phyloP scores from a whole-genome alignment of 1,140 invertebrate genomes.

The Meloidogyne exigua region DNA sequence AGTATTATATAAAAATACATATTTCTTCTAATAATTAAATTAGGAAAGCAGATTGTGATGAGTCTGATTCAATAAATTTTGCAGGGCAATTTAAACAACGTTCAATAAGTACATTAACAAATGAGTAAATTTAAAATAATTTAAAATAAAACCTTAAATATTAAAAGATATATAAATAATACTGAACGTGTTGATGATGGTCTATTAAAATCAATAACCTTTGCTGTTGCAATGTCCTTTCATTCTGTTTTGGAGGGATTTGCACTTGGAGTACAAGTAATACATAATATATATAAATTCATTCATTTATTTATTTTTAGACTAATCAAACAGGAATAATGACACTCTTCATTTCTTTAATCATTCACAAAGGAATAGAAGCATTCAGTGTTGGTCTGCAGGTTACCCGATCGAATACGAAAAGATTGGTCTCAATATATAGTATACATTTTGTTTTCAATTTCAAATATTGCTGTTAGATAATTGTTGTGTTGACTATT shows the following conservation, averaged over 20 bases:
- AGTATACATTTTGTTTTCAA: not conserved
- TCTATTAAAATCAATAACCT: constrained; percentile 59
- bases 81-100: constrained; percentile 12
- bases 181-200: constrained; percentile 36
- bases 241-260: constrained; percentile 62
- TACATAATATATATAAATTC: not conserved
- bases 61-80: constrained; percentile 20
- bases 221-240: constrained; percentile 63
- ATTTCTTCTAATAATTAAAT: not conserved
- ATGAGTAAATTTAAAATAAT: not conserved
- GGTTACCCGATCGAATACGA: constrained; percentile 51
- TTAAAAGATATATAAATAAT: not conserved
- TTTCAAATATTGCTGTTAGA: not conserved
- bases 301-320: not conserved
- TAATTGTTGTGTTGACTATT: constrained; percentile 53
- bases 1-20: no score
- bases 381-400: constrained; percentile 61
- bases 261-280: constrained; percentile 57
- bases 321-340: constrained; percentile 52
- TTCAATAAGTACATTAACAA: constrained; percentile 22
- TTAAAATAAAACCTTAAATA: not conserved
- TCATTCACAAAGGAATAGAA: constrained; percentile 61
- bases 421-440: constrained; percentile 29
- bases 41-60: constrained; percentile 9
- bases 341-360: constrained; percentile 57